phyloP scores from a whole-genome alignment of 2,113 vertebrate species.

The Bos javanicus region DNA sequence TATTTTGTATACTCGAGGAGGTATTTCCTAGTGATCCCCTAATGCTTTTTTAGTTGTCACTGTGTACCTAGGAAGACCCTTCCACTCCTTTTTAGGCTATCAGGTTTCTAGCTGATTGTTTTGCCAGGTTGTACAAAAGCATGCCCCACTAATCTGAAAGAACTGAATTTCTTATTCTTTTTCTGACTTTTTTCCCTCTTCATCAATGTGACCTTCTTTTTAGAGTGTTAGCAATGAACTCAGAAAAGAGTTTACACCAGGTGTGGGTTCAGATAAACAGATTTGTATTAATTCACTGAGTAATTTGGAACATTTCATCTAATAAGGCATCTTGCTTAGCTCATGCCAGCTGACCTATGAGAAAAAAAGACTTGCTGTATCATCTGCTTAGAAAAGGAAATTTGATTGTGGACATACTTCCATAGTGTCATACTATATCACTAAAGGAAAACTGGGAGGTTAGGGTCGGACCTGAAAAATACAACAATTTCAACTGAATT shows the following conservation, averaged over 20 bases:
- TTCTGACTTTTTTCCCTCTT: background rate
- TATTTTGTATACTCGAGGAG: background rate
- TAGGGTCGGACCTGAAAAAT: background rate
- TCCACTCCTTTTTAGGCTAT: background rate
- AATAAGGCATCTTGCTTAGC: conserved; percentile 60
- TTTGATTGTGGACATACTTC: conserved; percentile 49
- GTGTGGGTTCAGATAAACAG: conserved; percentile 56
- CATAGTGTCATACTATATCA: background rate
- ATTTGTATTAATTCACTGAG: conserved; percentile 65
- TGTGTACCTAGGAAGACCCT: background rate
- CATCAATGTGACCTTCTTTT: conserved; percentile 38
- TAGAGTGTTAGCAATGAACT: conserved; percentile 27
- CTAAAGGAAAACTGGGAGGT: conserved; percentile 2
- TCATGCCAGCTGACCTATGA: conserved; percentile 47
- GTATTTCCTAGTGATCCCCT: background rate
- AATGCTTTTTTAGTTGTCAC: background rate
- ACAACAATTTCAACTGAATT: conserved; percentile 42
- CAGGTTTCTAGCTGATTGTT: background rate
- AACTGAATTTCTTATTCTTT: background rate
- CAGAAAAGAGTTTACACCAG: conserved; percentile 27
- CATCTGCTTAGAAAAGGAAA: conserved; percentile 42
- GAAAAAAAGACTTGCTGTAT: conserved; percentile 50
- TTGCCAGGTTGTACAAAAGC: background rate
- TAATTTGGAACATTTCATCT: conserved; percentile 61
- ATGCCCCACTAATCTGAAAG: background rate